Conservation (phyloP, 2,888 invertebrate genomes). For the Salpingus planirostris region DNA sequence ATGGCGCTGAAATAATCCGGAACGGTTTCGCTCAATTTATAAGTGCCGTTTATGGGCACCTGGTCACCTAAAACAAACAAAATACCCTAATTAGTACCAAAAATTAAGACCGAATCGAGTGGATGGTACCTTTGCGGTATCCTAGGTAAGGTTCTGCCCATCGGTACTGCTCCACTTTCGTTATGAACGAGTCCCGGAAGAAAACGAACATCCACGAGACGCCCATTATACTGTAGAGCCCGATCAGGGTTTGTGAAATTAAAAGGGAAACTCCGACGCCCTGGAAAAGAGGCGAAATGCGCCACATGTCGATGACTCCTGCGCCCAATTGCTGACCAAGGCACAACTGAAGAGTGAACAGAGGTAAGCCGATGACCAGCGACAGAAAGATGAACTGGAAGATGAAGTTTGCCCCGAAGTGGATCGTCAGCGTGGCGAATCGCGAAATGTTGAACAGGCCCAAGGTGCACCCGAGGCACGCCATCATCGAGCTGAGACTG, state of each 20-base stretch:
- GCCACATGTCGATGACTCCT: constrained; percentile 89
- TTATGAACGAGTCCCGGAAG: constrained; percentile 78
- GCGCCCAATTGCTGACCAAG: constrained; percentile 76
- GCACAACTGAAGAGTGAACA: constrained; percentile 76
- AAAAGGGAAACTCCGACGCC: constrained; percentile 80
- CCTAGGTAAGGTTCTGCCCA: constrained; percentile 70
- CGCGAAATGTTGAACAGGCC: constrained; percentile 80
- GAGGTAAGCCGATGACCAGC: constrained; percentile 59
- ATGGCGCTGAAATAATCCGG: constrained; percentile 80
- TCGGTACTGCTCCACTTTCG: constrained; percentile 65
- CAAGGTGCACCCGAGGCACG: constrained; percentile 75
- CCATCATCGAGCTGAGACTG: constrained; percentile 67
- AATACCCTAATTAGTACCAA: too few relatives aligned
- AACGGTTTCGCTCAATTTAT: constrained; percentile 63
- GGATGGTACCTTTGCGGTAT: constrained; percentile 52
- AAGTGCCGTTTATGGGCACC: constrained; percentile 34
- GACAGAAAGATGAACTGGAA: constrained; percentile 81
- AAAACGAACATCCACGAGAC: constrained; percentile 89
- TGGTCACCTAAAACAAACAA: constrained; percentile 2
- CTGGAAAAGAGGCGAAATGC: constrained; percentile 83
- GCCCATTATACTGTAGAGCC: constrained; percentile 79
- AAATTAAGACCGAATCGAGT: not conserved
- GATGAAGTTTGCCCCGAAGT: constrained; percentile 83
- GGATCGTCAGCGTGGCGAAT: constrained; percentile 67
- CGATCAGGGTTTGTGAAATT: constrained; percentile 69